Percentiles rank a stretch among this genome's conserved stretches.
Conservation (phyloP, 2,113 vertebrate species). For the Chiloscyllium plagiosum region DNA sequence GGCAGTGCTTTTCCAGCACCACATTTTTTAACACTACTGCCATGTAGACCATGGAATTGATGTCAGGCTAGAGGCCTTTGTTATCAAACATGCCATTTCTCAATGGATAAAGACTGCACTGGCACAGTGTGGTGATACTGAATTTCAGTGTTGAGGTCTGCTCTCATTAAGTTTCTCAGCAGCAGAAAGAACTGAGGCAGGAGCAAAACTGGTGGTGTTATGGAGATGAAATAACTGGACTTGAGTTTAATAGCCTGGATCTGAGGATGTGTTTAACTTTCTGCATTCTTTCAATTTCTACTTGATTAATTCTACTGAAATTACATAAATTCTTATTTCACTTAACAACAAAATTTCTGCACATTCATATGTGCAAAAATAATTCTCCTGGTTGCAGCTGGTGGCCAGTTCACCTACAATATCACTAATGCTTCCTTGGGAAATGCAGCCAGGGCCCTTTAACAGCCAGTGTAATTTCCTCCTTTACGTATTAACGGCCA, state of each 20-base stretch:
- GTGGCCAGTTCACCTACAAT: not conserved
- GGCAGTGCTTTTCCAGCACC: too few species aligned
- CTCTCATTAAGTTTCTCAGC: not conserved
- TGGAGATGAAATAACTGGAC: not conserved
- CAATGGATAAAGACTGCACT: too few species aligned
- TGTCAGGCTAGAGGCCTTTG: too few species aligned
- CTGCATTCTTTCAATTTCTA: not conserved
- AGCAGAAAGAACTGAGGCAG: not conserved
- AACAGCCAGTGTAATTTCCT: not conserved
- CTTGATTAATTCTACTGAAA: not conserved
- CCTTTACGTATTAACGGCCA: not conserved
- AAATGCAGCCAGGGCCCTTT: not conserved
- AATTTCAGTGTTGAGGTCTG: too few species aligned
- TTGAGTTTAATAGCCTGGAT: not conserved
- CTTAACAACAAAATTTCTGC: not conserved
- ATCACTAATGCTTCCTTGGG: not conserved
- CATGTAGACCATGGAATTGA: too few species aligned
- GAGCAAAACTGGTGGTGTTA: not conserved
- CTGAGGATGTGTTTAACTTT: not conserved
- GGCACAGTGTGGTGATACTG: too few species aligned
- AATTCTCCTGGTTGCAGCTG: not conserved
- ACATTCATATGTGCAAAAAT: not conserved
- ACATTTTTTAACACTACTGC: too few species aligned
- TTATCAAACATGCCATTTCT: too few species aligned
- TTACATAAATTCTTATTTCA: not conserved